Conservation (phyloP, 2,797 vertebrate genomes). For the Cuculus canorus region DNA sequence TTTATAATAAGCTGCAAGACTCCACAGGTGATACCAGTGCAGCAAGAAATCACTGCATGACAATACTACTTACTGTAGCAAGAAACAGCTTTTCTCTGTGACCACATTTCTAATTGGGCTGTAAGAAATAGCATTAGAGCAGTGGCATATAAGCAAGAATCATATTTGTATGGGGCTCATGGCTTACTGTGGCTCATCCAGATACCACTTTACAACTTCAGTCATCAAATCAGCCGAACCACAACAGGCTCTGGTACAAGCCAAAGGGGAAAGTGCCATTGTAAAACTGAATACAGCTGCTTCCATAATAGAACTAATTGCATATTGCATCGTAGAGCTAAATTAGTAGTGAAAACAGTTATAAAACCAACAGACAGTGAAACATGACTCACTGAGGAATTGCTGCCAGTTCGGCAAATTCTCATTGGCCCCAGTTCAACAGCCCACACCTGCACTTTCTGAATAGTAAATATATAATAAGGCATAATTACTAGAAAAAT, state of each 20-base stretch:
- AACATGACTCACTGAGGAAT: constrained; percentile 85
- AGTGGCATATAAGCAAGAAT: constrained; percentile 62
- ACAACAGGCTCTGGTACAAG: constrained; percentile 76
- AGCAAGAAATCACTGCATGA: constrained; percentile 53
- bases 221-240: constrained; percentile 78
- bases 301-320: constrained; percentile 97
- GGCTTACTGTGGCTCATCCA: constrained; percentile 63
- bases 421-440: constrained; percentile 87
- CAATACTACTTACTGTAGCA: constrained; percentile 58
- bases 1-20: constrained; percentile 21
- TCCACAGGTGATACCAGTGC: constrained; percentile 24
- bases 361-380: constrained; percentile 89
- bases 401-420: constrained; percentile 84
- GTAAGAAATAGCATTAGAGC: constrained; percentile 67
- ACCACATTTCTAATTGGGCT: constrained; percentile 64
- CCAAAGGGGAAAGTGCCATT: constrained; percentile 78
- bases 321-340: constrained; percentile 91
- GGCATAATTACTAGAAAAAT: constrained; percentile 97
- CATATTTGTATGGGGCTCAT: constrained; percentile 65
- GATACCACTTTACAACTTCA: constrained; percentile 72
- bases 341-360: constrained; percentile 94
- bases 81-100: constrained; percentile 56
- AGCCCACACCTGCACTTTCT: constrained; percentile 94
- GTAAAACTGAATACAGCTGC: constrained; percentile 91
- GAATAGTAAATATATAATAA: constrained; percentile 99